Evolutionary conservation across 2,113 vertebrate species (phyloP), one percentile per base, ranked within the genome.

Genomic region (Etheostoma cragini): DNA sequence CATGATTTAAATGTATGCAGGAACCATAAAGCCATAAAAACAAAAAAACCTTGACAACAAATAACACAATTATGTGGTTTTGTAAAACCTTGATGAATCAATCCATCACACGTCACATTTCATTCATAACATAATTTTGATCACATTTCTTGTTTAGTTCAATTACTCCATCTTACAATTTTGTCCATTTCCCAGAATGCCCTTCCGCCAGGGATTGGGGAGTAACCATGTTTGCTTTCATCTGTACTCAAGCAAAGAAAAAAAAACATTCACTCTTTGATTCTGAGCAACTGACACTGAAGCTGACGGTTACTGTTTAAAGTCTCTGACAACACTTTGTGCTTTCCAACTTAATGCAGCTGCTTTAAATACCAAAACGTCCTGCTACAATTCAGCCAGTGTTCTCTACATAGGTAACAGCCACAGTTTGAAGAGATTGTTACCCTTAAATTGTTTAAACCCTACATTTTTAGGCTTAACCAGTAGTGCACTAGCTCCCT

Each of bases 101-200:
- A 21, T 24, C 6, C 2, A 30, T 66, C 11, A 58, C 30, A 13
- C 1, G n/a, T 66, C 11, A 64, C 42, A 13, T 66, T 45, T 8
- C 52, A 61, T 11, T 53, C 3, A 49, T 47, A 50, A 64, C 30
- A 65, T 7, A 0, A 42, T 42, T 42, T 42, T 42, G 30, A 47
- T 1, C 46, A 42, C 24, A 21, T 26, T 76, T 62, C n/a, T 35
- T 33, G 6, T 15, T 60, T 42, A 14, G 33, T 54, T 76, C 46
- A 58, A 42, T 42, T 11, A n/a, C 73, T 38, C 10, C 33, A 56
- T 26, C 57, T 76, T 65, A n/a, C 60, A 8, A 78, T 61, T 83
- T 83, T 72, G 61, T 80, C 42, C 8, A 57, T 78, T 86, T 84
- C 72, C 72, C 63, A 85, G 78, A 85, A 86, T 76, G 21, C 75